Evolutionary conservation across 2,888 invertebrate species (phyloP).

Genomic region (Eutolmus rufibarbis): DNA sequence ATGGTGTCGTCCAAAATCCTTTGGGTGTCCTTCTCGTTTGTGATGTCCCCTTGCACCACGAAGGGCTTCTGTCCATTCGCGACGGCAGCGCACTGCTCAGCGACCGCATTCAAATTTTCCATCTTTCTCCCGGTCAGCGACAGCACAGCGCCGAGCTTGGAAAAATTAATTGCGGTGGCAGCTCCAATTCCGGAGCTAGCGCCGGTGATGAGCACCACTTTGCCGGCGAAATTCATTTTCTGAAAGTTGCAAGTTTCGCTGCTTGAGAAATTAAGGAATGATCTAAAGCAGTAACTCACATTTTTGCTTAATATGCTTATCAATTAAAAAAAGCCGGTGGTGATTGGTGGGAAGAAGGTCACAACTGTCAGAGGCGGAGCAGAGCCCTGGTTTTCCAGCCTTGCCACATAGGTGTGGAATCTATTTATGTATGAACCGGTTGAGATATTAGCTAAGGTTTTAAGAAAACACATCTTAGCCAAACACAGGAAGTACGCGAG

Average conservation of each 20-base stretch:
- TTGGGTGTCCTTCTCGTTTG: slow-evolving; percentile 75
- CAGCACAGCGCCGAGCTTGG: slow-evolving; percentile 70
- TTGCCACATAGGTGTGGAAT: background rate
- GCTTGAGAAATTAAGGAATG: background rate
- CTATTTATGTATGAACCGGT: background rate
- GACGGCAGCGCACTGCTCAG: slow-evolving; percentile 65
- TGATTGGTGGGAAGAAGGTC: background rate
- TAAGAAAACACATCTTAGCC: background rate
- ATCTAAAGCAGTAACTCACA: background rate
- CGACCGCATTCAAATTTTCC: slow-evolving; percentile 71
- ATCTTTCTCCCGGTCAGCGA: slow-evolving; percentile 74
- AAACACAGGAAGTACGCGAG: background rate
- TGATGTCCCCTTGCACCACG: slow-evolving; percentile 74
- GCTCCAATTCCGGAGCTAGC: slow-evolving; percentile 81
- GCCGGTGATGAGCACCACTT: slow-evolving; percentile 72
- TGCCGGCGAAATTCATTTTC: slow-evolving; percentile 67
- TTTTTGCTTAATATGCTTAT: background rate
- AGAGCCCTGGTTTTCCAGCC: background rate
- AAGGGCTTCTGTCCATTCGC: slow-evolving; percentile 63
- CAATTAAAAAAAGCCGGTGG: background rate
- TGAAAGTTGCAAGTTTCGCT: background rate
- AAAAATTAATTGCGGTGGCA: slow-evolving; percentile 73
- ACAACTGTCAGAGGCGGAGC: background rate
- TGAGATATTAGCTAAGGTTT: too few relatives aligned
- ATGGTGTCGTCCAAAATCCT: slow-evolving; percentile 77